Conservation (phyloP, 2,113 vertebrate species). For the Hypocryptadius cinnamomeus region DNA sequence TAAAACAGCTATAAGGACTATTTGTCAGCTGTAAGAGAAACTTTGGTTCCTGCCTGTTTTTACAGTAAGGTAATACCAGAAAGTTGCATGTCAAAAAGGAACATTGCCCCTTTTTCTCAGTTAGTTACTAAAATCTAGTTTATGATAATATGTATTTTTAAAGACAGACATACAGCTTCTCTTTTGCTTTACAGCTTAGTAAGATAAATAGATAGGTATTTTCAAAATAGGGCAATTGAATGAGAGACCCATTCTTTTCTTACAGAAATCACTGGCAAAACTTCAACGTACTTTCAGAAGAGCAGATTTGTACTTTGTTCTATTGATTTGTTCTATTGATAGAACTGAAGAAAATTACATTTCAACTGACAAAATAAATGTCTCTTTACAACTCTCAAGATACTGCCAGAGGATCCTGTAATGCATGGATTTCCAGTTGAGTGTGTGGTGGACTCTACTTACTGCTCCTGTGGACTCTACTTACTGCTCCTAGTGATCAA, state of each 20-base stretch:
- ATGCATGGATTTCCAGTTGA: not conserved
- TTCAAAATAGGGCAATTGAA: not conserved
- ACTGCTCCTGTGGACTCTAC: not conserved
- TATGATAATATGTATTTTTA: not conserved
- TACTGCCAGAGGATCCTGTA: not conserved
- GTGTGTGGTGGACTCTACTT: not conserved
- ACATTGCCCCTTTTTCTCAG: not conserved
- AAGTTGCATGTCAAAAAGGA: not conserved
- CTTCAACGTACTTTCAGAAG: not conserved
- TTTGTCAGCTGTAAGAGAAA: not conserved
- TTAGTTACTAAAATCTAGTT: not conserved
- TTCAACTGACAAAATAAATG: not conserved
- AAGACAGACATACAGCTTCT: not conserved
- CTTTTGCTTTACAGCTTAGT: not conserved
- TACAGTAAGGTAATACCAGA: not conserved
- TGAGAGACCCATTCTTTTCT: not conserved
- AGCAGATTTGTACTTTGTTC: not conserved
- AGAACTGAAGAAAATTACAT: not conserved
- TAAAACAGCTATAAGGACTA: not conserved
- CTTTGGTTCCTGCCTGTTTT: constrained; percentile 15
- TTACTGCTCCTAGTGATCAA: not conserved
- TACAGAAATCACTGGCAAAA: not conserved
- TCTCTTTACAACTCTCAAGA: not conserved
- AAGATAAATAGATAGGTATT: not conserved
- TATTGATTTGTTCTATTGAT: not conserved